A percentile compares a stretch with the other conserved stretches of the same genome.
phyloP scores from a whole-genome alignment of 2,797 vertebrate species.

The Sparus aurata region DNA sequence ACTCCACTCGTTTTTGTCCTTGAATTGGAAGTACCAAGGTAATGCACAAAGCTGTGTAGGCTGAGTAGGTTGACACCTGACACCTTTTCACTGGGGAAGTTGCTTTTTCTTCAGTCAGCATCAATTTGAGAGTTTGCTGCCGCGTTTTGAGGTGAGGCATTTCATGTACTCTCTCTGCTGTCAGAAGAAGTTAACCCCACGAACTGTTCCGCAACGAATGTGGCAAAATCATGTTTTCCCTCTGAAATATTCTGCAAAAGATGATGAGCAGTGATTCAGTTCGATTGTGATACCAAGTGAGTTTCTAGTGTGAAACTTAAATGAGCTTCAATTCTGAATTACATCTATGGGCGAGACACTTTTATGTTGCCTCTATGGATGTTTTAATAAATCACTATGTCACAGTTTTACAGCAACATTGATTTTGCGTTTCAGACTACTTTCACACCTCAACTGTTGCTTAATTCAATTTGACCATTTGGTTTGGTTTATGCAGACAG shows the following conservation, averaged over 20 bases:
- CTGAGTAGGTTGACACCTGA: constrained; percentile 52
- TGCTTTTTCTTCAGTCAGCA: constrained; percentile 51
- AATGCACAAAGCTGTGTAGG: constrained; percentile 48
- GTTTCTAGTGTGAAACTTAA: background rate
- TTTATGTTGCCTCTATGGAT: background rate
- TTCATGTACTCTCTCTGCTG: constrained; percentile 40
- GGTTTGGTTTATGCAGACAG: background rate
- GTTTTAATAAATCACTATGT: background rate
- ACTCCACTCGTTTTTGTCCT: constrained; percentile 48
- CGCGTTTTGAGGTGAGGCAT: constrained; percentile 28
- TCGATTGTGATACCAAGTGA: background rate
- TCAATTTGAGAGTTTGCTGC: constrained; percentile 39
- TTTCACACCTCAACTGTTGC: background rate
- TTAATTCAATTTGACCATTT: background rate
- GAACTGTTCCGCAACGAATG: constrained; percentile 7
- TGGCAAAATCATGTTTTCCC: constrained; percentile 2
- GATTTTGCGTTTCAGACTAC: background rate
- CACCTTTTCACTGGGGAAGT: constrained; percentile 51
- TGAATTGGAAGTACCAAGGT: constrained; percentile 38
- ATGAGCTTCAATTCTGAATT: background rate
- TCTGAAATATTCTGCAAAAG: background rate
- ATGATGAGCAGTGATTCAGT: background rate
- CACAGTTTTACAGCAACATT: background rate
- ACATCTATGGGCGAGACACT: background rate
- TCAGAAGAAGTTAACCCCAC: constrained; percentile 28